Evolutionary conservation across 2,113 vertebrate species (phyloP).

Genomic region (Dromiciops gliroides): DNA sequence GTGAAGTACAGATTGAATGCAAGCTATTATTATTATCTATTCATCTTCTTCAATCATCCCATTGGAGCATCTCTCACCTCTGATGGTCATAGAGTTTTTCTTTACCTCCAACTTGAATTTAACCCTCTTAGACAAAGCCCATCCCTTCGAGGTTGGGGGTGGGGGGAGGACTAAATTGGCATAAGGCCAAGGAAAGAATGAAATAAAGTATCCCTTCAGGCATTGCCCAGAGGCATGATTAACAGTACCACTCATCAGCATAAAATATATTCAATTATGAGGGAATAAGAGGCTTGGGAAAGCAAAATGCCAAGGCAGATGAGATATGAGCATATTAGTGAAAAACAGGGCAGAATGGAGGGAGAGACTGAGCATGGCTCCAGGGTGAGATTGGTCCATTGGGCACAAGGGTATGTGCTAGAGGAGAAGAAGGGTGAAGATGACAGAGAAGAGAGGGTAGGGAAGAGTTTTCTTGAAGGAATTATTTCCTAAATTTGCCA

Average conservation of each 20-base stretch:
- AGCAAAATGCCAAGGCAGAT: slow-evolving; percentile 69
- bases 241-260: slow-evolving; percentile 71
- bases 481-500: neutral
- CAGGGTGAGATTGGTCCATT: neutral
- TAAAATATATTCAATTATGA: slow-evolving; percentile 80
- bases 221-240: slow-evolving; percentile 71
- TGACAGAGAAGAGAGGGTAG: neutral
- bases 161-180: slow-evolving; percentile 38
- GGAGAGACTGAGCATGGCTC: slow-evolving; percentile 14
- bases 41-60: neutral
- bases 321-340: slow-evolving; percentile 63
- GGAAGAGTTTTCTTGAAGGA: fast-evolving
- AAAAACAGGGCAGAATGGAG: slow-evolving; percentile 28
- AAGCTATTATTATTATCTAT: neutral
- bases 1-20: neutral
- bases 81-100: slow-evolving; percentile 20
- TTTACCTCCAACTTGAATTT: neutral
- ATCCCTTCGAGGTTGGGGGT: slow-evolving; percentile 1
- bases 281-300: slow-evolving; percentile 72
- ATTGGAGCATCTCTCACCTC: slow-evolving; percentile 14
- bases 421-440: neutral
- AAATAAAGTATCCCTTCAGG: slow-evolving; percentile 70
- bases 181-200: slow-evolving; percentile 65
- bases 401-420: neutral
- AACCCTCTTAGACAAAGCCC: neutral